Base-by-base conservation (phyloP, 2,888 invertebrate genomes). In the Euzophera pinguis region DNA sequence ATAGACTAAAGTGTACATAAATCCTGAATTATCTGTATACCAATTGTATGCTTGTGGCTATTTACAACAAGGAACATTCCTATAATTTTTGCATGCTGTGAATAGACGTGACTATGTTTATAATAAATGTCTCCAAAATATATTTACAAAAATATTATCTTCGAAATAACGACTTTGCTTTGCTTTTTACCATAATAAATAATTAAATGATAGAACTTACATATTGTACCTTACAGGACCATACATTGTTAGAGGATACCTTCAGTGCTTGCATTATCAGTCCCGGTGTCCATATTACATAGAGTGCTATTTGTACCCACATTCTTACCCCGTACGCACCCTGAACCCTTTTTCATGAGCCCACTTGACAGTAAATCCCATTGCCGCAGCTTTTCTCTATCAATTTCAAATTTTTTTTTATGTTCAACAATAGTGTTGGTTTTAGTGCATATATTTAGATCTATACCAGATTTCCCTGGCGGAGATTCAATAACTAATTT, bases 321-420 rank as follows among this genome's bases (percentile, higher is more conserved):
- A 73, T 78, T 75, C 67, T 72, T 73, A 63, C 84, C 81, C 78
- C 83, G 81, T 82, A 84, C 85, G 71, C 82, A 78, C 65, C 81
- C 81, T 66, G 64, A 67, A 57, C 76, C 79, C 62, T 75, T 78
- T 67, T 87, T 93, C 92, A 93, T 92, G 65, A 94, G 90, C 61
- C 93, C 96, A 90, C 96, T 96, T 56, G 96, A 96, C 93, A 96
- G 93, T 69, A 96, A 92, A 86, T 96, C 96, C 96, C 96, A 96
- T 74, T 96, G 96, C 50, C 96, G 92, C 65, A 96, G 91, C 65
- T 95, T 96, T 86, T 96, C 96, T 67, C 96, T 93, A 87, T 96
- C 96, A 69, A 96, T 93, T 79, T 93, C 93, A 66, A 92, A 91
- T 50, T 91, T 91, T 83, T 67, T 91, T 66, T 73, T 83, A 56